Evolutionary conservation across 2,888 invertebrate genomes (phyloP).

Genomic region (Encarsia formosa): DNA sequence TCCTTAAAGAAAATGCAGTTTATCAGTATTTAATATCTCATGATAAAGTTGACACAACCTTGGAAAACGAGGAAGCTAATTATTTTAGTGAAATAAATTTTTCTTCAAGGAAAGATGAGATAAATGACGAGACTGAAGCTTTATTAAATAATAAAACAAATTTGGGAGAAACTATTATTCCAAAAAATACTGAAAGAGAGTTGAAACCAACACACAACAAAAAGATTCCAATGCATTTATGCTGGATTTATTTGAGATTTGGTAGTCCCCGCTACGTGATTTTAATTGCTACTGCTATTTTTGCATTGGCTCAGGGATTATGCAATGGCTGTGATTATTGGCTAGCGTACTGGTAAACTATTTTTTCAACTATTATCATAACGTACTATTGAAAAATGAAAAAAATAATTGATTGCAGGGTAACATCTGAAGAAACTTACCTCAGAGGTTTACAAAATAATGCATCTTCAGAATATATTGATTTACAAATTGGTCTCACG

Average conservation of each 20-base stretch:
- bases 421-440: not conserved
- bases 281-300: conserved; percentile 54
- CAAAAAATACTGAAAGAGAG: conserved; percentile 37
- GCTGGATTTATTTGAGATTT: conserved; percentile 65
- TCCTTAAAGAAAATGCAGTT: conserved; percentile 54
- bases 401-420: no score
- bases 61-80: no score
- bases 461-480: not conserved
- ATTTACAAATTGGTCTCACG: conserved; percentile 29
- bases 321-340: conserved; percentile 73
- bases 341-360: conserved; percentile 71
- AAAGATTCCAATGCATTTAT: conserved; percentile 58
- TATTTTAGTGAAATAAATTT: no score
- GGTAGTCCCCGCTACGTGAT: conserved; percentile 61
- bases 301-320: conserved; percentile 64
- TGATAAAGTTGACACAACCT: not conserved
- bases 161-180: not conserved
- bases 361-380: no score
- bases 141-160: not conserved
- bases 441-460: not conserved
- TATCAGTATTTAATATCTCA: no score
- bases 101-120: no score
- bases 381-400: no score
- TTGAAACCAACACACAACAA: conserved; percentile 63
- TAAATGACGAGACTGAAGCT: no score